Evolutionary conservation across 2,888 invertebrate species (phyloP), one percentile per base, ranked within the genome.

Genomic region (Eupithecia pulchellata): DNA sequence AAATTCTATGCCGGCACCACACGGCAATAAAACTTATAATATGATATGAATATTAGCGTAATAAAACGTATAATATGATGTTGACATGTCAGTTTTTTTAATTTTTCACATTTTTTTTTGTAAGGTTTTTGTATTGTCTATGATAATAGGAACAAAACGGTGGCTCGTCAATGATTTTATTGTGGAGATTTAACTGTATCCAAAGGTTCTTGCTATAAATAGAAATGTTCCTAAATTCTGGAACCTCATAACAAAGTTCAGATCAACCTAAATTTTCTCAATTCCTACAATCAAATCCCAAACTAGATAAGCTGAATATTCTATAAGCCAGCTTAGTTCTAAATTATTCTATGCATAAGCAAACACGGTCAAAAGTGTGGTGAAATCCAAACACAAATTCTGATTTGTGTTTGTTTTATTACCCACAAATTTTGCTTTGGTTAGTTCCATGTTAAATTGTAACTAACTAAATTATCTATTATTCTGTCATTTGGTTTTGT

Each of bases 291-390:
- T 65, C 52, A 60, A 64, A 58, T 58, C 66, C 20, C 47, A 30
- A 69, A 64, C 66, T 60, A 71, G 30, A 69, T 55, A 61, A 63
- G 42, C 66, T 47, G 52, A 71, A 67, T 66, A 71, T 67, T 67
- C 58, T 63, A 64, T 71, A 71, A 73, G 72, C 70, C 27, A 20
- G 32, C 63, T 68, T 68, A 64, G 57, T 55, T 55, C 64, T 52
- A 72, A 72, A 69, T 68, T 72, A 72, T 72, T 72, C 72, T 66
- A 72, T 72, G 72, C 72, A 72, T 72, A 72, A 72, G 58, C 68
- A 69, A 72, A 64, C 58, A 72, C 68, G 63, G 58, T 42, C 72
- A 68, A 72, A 72, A 66, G 36, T 61, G 72, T 65, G 64, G 36
- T 58, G 47, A 72, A 72, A 72, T 57, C 68, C 72, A 61, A 64